Percentiles rank a stretch among this genome's conserved stretches.
phyloP scores from a whole-genome alignment of 2,797 vertebrate genomes.

The Poeciliopsis paucimaculata region DNA sequence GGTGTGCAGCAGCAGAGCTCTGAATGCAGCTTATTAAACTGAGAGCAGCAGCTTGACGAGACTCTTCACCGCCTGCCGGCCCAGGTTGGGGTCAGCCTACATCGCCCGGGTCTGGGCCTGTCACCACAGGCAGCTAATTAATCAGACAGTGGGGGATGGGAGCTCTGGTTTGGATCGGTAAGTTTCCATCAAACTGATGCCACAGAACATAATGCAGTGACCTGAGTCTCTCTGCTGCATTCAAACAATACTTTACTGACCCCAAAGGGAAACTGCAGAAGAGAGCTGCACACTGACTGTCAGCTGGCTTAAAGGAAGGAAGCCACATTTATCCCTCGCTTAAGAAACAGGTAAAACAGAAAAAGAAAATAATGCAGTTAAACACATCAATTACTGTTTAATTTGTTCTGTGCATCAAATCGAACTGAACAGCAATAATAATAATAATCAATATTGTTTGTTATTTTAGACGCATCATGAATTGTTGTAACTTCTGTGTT shows the following conservation, averaged over 20 bases:
- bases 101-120: slow-evolving; percentile 7
- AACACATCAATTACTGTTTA: not conserved
- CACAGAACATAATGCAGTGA: not conserved
- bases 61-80: slow-evolving; percentile 6
- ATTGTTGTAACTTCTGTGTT: not conserved
- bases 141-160: slow-evolving; percentile 47
- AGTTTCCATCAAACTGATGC: not conserved
- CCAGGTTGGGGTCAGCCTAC: not conserved
- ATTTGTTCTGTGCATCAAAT: not conserved
- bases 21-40: slow-evolving; percentile 26
- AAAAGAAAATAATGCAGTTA: not conserved
- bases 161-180: slow-evolving; percentile 19
- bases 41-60: slow-evolving; percentile 14
- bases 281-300: not conserved
- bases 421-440: not conserved
- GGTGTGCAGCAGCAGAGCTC: slow-evolving; percentile 8
- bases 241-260: no score
- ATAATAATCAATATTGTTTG: not conserved
- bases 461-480: not conserved
- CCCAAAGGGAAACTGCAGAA: not conserved
- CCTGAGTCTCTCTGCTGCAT: not conserved
- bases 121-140: slow-evolving; percentile 53
- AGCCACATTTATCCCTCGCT: not conserved
- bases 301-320: not conserved
- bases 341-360: not conserved